Conservation (phyloP, 2,888 invertebrate genomes). For the Dilophus febrilis region DNA sequence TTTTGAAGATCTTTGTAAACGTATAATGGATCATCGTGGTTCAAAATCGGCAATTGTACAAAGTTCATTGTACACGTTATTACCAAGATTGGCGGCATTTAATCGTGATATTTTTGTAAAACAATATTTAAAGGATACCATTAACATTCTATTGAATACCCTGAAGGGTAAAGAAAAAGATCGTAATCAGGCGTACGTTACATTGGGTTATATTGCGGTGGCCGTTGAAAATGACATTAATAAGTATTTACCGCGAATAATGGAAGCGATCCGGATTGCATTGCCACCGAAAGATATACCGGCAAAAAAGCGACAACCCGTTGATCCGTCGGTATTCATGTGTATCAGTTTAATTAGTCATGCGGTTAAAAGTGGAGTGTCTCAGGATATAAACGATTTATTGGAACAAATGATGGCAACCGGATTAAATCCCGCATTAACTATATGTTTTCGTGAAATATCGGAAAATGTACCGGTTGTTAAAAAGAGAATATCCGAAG, state of each 20-base stretch:
- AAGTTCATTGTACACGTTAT: conserved; percentile 65
- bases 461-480: conserved; percentile 75
- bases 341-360: conserved; percentile 84
- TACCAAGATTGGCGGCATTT: conserved; percentile 89
- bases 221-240: conserved; percentile 72
- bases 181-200: conserved; percentile 71
- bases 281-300: conserved; percentile 63
- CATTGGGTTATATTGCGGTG: conserved; percentile 78
- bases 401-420: conserved; percentile 85
- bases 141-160: conserved; percentile 59
- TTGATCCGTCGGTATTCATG: conserved; percentile 82
- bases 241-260: conserved; percentile 62
- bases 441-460: conserved; percentile 78
- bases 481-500: conserved; percentile 81
- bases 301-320: conserved; percentile 51
- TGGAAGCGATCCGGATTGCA: conserved; percentile 62
- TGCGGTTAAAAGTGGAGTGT: conserved; percentile 64
- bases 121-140: conserved; percentile 54
- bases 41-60: conserved; percentile 69
- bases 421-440: conserved; percentile 77
- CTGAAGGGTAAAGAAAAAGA: conserved; percentile 72
- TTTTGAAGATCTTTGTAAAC: conserved; percentile 60
- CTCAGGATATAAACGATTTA: conserved; percentile 62
- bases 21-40: conserved; percentile 59
- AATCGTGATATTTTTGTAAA: conserved; percentile 63